Conservation (phyloP, 1,140 invertebrate genomes). For the Ditylenchus dipsaci region DNA sequence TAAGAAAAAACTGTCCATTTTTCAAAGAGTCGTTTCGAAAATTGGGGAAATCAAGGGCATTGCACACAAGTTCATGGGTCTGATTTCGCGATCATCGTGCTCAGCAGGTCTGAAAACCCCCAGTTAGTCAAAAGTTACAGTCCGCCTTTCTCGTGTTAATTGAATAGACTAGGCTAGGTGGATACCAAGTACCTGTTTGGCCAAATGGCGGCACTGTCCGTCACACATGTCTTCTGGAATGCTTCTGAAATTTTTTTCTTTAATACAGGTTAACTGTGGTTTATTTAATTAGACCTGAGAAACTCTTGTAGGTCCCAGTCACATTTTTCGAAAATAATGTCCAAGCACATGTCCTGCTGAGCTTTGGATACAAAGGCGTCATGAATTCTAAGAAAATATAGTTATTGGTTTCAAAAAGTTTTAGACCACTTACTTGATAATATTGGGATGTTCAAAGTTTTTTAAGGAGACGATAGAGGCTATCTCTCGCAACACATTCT, state of each 20-base stretch:
- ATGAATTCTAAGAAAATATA: constrained; percentile 23
- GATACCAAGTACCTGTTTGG: constrained; percentile 25
- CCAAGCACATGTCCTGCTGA: constrained; percentile 22
- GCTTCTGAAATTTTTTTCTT: no score
- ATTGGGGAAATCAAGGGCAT: no score
- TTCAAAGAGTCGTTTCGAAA: no score
- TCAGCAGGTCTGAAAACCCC: no score
- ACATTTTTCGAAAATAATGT: constrained; percentile 44
- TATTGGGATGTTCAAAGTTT: constrained; percentile 33
- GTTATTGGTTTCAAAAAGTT: neutral
- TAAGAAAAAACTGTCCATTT: no score
- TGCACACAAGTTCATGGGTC: no score
- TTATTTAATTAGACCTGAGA: constrained; percentile 7
- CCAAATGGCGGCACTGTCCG: constrained; percentile 32
- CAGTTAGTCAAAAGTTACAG: no score
- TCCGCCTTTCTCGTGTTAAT: no score
- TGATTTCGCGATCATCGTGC: no score
- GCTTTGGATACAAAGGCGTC: constrained; percentile 31
- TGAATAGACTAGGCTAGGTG: neutral
- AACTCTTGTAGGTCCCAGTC: constrained; percentile 43
- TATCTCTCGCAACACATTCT: constrained; percentile 13
- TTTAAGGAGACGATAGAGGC: constrained; percentile 25
- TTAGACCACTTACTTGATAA: constrained; percentile 21
- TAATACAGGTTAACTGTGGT: no score
- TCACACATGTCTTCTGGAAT: constrained; percentile 30